A percentile compares a stretch with the other conserved stretches of the same genome.
Conservation (phyloP, 2,888 invertebrate species). For the Eilema sororculum region DNA sequence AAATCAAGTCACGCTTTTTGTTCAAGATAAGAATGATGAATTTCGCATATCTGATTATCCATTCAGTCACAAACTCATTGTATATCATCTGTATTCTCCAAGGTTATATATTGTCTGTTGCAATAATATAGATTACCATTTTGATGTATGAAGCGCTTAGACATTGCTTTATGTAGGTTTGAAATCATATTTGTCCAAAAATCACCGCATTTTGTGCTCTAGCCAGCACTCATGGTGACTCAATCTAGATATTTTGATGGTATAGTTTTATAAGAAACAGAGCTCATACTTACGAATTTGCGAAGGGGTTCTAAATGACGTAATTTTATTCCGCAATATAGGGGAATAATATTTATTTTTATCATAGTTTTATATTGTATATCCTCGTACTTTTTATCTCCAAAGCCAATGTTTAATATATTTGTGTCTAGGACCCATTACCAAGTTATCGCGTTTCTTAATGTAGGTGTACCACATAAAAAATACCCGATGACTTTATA, state of each 20-base stretch:
- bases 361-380: not conserved
- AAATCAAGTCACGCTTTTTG: conserved; percentile 10
- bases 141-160: conserved; percentile 6
- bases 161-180: not conserved
- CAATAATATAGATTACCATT: not conserved
- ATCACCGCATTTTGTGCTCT: not conserved
- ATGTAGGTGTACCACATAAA: too few species aligned
- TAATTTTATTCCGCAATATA: too few species aligned
- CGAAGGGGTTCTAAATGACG: too few species aligned
- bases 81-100: not conserved
- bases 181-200: not conserved
- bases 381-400: not conserved
- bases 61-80: not conserved
- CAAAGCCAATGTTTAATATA: not conserved
- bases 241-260: not conserved
- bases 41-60: conserved; percentile 6
- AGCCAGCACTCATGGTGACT: not conserved
- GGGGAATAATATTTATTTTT: too few species aligned
- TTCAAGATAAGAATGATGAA: not conserved
- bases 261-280: not conserved
- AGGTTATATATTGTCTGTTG: not conserved
- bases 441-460: too few species aligned
- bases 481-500: too few species aligned
- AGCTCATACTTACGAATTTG: not conserved
- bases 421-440: too few species aligned